phyloP scores from a whole-genome alignment of 2,797 vertebrate species.

The Acanthurus lineatus region DNA sequence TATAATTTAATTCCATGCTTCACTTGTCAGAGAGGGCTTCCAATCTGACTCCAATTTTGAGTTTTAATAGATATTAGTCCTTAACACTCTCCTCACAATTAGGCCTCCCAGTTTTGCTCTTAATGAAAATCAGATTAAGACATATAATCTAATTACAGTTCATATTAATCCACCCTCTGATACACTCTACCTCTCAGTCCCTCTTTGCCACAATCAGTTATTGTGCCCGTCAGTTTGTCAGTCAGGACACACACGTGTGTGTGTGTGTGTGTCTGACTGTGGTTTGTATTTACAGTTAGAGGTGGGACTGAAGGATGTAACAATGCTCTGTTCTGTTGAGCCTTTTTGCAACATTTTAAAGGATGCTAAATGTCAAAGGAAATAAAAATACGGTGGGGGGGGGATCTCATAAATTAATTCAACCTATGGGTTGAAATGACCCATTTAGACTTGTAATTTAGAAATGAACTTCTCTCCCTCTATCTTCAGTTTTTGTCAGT shows the following conservation, averaged over 20 bases:
- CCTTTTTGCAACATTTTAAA: constrained; percentile 41
- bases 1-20: constrained; percentile 91
- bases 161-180: constrained; percentile 86
- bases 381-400: constrained; percentile 69
- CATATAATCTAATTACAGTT: constrained; percentile 90
- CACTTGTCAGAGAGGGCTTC: constrained; percentile 86
- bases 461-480: constrained; percentile 78
- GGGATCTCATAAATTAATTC: constrained; percentile 80
- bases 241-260: constrained; percentile 46
- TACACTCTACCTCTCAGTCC: constrained; percentile 76
- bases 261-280: constrained; percentile 25
- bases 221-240: constrained; percentile 73
- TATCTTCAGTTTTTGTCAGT: constrained; percentile 80
- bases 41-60: constrained; percentile 87
- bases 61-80: constrained; percentile 90
- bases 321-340: constrained; percentile 35
- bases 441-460: constrained; percentile 84
- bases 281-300: constrained; percentile 43
- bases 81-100: constrained; percentile 88
- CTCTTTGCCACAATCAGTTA: constrained; percentile 73
- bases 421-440: constrained; percentile 85
- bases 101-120: constrained; percentile 87
- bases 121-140: constrained; percentile 92
- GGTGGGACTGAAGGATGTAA: constrained; percentile 32
- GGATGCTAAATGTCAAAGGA: constrained; percentile 76